Conservation (phyloP, 2,113 vertebrate genomes). For the Himantopus leucocephalus region DNA sequence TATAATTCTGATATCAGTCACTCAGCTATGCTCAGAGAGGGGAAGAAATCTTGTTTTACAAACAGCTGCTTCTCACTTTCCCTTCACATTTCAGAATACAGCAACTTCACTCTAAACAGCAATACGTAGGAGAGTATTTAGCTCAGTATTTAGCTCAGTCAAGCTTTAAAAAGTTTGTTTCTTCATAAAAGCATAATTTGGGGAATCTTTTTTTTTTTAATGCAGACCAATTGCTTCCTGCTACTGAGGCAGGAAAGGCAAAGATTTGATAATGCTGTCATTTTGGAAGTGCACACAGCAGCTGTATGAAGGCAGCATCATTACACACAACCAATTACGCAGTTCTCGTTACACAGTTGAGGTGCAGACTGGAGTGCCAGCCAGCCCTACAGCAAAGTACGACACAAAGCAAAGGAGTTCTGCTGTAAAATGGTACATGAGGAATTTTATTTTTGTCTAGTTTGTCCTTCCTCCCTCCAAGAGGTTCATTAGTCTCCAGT, state of each 20-base stretch:
- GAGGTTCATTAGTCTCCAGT: background rate
- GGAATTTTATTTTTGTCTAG: background rate
- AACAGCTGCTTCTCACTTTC: background rate
- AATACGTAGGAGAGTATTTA: background rate
- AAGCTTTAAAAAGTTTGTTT: slow-evolving; percentile 10
- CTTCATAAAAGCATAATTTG: background rate
- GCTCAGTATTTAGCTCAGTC: background rate
- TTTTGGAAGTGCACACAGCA: background rate
- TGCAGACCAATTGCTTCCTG: background rate
- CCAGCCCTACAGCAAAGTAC: background rate
- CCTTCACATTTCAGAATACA: background rate
- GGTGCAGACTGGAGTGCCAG: background rate
- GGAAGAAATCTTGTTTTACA: background rate
- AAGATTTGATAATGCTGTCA: background rate
- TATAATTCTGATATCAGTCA: background rate
- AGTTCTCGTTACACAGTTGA: background rate
- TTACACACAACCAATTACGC: background rate
- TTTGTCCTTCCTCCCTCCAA: background rate
- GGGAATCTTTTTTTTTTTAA: background rate
- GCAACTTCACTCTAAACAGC: background rate
- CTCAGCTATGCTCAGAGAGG: background rate
- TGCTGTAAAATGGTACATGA: background rate
- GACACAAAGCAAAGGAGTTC: background rate
- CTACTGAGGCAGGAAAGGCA: background rate
- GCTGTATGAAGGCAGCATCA: background rate